Conservation (phyloP, 2,797 vertebrate species). For the Nyctibius grandis region DNA sequence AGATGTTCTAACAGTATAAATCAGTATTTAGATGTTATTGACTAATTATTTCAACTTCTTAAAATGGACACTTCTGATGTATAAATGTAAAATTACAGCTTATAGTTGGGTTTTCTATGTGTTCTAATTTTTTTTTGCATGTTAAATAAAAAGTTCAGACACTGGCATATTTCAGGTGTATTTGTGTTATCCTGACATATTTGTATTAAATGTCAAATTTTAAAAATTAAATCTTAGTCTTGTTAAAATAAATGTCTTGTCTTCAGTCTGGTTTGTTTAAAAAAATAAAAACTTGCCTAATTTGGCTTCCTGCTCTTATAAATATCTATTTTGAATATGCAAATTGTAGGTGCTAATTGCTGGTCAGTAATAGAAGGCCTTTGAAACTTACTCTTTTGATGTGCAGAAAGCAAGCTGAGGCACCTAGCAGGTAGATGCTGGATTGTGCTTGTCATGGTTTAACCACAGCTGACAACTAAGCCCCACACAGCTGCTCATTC, state of each 20-base stretch:
- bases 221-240: slow-evolving; percentile 72
- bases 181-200: slow-evolving; percentile 77
- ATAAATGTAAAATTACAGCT: slow-evolving; percentile 86
- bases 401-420: background rate
- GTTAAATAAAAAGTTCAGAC: slow-evolving; percentile 78
- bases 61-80: slow-evolving; percentile 79
- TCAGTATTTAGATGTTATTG: slow-evolving; percentile 66
- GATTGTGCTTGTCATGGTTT: background rate
- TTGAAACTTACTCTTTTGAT: background rate
- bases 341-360: background rate
- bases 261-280: slow-evolving; percentile 25
- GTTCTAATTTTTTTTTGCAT: slow-evolving; percentile 77
- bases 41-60: slow-evolving; percentile 74
- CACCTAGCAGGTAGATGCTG: background rate
- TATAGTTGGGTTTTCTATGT: slow-evolving; percentile 76
- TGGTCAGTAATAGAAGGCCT: background rate
- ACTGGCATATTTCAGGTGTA: slow-evolving; percentile 77
- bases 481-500: too few relatives aligned
- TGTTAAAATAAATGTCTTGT: slow-evolving; percentile 71
- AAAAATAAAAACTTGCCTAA: background rate
- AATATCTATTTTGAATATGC: background rate
- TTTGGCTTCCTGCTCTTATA: background rate
- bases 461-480: too few relatives aligned
- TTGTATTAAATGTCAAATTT: slow-evolving; percentile 74
- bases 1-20: slow-evolving; percentile 58